These are phyloP conservation scores for Raillietiella orientalis DNA, from an alignment of 2,888 invertebrate species.

Conservation along the genomic window DNA sequence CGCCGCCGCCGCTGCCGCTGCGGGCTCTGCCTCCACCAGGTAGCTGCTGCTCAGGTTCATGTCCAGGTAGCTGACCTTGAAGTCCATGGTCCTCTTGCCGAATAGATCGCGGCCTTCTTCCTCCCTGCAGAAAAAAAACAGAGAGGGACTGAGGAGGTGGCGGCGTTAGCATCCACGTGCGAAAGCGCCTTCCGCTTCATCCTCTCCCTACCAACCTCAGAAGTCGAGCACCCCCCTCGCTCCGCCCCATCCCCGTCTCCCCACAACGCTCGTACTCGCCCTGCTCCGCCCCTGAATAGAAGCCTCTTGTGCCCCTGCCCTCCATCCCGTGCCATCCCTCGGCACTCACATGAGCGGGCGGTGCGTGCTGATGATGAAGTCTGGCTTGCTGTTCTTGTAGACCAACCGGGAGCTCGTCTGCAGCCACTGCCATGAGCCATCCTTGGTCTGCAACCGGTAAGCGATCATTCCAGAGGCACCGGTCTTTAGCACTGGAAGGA, in stretches of 20 bases:
- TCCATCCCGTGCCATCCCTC: too few relatives aligned
- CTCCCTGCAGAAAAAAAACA: conserved; percentile 28
- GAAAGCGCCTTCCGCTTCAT: neutral
- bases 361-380: conserved; percentile 95
- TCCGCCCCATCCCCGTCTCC: too few relatives aligned
- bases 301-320: too few relatives aligned
- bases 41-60: conserved; percentile 68
- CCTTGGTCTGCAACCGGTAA: conserved; percentile 81
- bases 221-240: neutral
- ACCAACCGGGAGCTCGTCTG: conserved; percentile 88
- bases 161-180: too few relatives aligned
- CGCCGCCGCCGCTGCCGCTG: conserved; percentile 20
- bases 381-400: conserved; percentile 97
- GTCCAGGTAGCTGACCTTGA: conserved; percentile 89
- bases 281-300: too few relatives aligned
- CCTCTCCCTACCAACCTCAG: neutral
- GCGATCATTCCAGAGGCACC: conserved; percentile 98
- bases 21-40: conserved; percentile 41
- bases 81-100: conserved; percentile 94
- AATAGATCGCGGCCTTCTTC: conserved; percentile 91
- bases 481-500: conserved; percentile 65
- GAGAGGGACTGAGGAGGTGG: neutral
- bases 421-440: conserved; percentile 85
- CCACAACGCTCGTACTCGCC: too few relatives aligned
- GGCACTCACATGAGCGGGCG: conserved; percentile 81